phyloP scores from a whole-genome alignment of 2,888 invertebrate genomes.

The Marronus borbonicus region DNA sequence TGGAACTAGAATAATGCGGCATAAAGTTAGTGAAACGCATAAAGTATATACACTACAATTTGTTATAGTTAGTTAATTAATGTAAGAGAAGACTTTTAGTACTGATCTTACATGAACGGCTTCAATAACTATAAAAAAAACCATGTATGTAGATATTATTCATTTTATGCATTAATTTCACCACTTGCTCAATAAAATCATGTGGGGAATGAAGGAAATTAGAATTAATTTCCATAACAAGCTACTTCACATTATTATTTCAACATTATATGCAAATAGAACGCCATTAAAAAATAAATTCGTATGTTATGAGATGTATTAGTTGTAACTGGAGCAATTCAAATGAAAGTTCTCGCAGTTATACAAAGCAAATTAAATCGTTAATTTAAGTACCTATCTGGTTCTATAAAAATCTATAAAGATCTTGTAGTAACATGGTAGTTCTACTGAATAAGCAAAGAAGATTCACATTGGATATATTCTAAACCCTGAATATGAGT shows the following conservation, averaged over 20 bases:
- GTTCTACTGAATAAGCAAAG: too few relatives aligned
- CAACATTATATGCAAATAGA: slow-evolving; percentile 42
- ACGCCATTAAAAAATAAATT: slow-evolving; percentile 43
- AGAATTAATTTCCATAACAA: slow-evolving; percentile 44
- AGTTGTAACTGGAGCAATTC: slow-evolving; percentile 40
- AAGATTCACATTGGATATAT: too few relatives aligned
- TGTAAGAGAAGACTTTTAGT: slow-evolving; percentile 21
- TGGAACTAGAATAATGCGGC: not conserved
- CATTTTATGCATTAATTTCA: slow-evolving; percentile 30
- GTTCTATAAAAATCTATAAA: not conserved
- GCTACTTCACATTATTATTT: slow-evolving; percentile 41
- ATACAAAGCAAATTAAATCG: slow-evolving; percentile 20
- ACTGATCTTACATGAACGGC: slow-evolving; percentile 28
- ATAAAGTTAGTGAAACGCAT: slow-evolving; percentile 4
- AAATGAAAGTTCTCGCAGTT: slow-evolving; percentile 41
- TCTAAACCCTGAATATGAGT: too few relatives aligned
- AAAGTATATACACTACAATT: not conserved
- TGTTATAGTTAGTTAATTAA: slow-evolving; percentile 28
- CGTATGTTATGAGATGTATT: slow-evolving; percentile 34
- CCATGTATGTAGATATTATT: slow-evolving; percentile 9
- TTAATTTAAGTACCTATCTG: slow-evolving; percentile 1
- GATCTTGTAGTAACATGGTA: too few relatives aligned
- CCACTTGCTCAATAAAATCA: slow-evolving; percentile 35
- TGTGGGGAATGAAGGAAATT: slow-evolving; percentile 26
- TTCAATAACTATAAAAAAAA: slow-evolving; percentile 35